phyloP scores from a whole-genome alignment of 2,797 vertebrate species.

The Threskiornis aethiopicus region DNA sequence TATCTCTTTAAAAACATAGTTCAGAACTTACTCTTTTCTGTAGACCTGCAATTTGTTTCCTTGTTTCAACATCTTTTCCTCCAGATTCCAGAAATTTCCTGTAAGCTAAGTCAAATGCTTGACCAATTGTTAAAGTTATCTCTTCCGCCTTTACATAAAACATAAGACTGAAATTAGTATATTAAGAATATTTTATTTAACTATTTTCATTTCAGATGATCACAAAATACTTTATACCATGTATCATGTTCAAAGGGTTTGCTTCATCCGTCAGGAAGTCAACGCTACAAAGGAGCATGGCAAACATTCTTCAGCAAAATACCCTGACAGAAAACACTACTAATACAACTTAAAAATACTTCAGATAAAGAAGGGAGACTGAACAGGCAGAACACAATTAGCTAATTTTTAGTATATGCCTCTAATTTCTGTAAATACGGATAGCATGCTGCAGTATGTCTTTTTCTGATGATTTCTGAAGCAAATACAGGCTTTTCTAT shows the following conservation, averaged over 20 bases:
- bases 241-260: neutral
- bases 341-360: neutral
- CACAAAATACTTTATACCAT: neutral
- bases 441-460: neutral
- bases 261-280: neutral
- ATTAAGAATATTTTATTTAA: neutral
- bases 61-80: slow-evolving; percentile 96
- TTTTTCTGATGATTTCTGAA: neutral
- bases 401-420: neutral
- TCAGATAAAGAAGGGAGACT: neutral
- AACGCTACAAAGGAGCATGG: neutral
- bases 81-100: slow-evolving; percentile 98
- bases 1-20: neutral
- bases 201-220: neutral
- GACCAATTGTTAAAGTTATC: slow-evolving; percentile 96
- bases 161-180: slow-evolving; percentile 39
- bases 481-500: neutral
- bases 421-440: neutral
- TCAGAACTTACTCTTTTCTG: slow-evolving; percentile 89
- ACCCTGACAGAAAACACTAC: neutral
- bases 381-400: neutral
- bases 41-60: slow-evolving; percentile 94
- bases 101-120: slow-evolving; percentile 98
- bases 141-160: slow-evolving; percentile 89
- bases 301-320: neutral